Percentiles rank a stretch among this genome's conserved stretches.
phyloP scores from a whole-genome alignment of 2,888 invertebrate genomes.

The Melanchra persicariae region DNA sequence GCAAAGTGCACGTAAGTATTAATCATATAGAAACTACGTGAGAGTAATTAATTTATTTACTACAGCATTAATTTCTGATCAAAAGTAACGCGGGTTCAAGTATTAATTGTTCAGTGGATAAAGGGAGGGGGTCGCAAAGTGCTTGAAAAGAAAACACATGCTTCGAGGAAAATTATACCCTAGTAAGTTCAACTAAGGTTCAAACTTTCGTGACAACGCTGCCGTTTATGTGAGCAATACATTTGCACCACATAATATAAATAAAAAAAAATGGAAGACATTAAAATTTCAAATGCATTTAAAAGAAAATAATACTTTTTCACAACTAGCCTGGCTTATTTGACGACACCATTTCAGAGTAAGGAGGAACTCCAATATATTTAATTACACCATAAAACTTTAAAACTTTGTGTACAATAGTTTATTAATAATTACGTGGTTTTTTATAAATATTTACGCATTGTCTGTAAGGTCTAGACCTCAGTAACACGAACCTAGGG shows the following conservation, averaged over 20 bases:
- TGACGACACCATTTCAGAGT: not conserved
- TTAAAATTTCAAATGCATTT: not conserved
- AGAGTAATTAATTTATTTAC: constrained; percentile 7
- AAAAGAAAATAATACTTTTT: constrained; percentile 2
- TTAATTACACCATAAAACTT: too few relatives aligned
- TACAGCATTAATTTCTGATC: not conserved
- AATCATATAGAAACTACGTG: constrained; percentile 35
- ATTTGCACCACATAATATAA: not conserved
- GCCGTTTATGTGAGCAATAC: not conserved
- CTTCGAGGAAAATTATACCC: not conserved
- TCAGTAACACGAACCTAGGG: too few relatives aligned
- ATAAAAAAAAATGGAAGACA: constrained; percentile 18
- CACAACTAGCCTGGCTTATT: constrained; percentile 6
- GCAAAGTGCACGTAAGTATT: constrained; percentile 35
- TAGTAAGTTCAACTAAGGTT: not conserved
- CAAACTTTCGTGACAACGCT: not conserved
- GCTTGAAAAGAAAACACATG: not conserved
- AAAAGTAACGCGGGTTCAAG: not conserved
- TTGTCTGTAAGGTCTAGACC: too few relatives aligned
- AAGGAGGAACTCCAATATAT: not conserved
- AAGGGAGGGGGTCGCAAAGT: not conserved
- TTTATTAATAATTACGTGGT: too few relatives aligned
- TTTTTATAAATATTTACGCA: too few relatives aligned
- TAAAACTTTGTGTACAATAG: too few relatives aligned
- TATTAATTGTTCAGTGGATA: not conserved